A percentile compares a stretch with the other conserved stretches of the same genome.
Conservation (phyloP, 2,797 vertebrate species). For the Pseudochromis fuscus region DNA sequence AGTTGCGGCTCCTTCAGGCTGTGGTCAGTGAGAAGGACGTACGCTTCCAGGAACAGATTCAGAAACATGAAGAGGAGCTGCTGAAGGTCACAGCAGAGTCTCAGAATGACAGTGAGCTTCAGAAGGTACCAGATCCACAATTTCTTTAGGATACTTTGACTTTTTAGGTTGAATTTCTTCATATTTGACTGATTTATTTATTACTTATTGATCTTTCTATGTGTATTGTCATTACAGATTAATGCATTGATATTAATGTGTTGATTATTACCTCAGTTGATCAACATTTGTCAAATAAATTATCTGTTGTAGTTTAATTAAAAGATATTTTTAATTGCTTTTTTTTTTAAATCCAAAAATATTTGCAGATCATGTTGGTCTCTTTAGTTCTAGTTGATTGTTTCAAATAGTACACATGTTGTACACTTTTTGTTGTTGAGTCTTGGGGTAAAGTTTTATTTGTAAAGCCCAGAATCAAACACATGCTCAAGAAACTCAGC, state of each 20-base stretch:
- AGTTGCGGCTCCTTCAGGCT: conserved; percentile 89
- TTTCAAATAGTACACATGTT: background rate
- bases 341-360: no score
- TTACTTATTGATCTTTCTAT: background rate
- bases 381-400: background rate
- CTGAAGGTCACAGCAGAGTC: conserved; percentile 77
- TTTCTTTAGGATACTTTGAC: background rate
- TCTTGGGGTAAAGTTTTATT: background rate
- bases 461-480: background rate
- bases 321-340: no score
- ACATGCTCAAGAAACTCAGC: background rate
- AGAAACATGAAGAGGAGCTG: conserved; percentile 91
- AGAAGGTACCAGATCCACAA: conserved; percentile 85
- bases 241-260: no score
- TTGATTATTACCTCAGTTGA: no score
- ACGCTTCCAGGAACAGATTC: conserved; percentile 89
- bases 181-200: background rate
- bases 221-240: no score
- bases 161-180: background rate
- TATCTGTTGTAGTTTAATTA: no score
- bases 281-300: no score
- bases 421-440: background rate
- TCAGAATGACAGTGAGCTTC: conserved; percentile 83
- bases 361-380: no score
- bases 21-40: conserved; percentile 91